Evolutionary conservation across 2,113 vertebrate species (phyloP).

Genomic region (Corvus cornix): DNA sequence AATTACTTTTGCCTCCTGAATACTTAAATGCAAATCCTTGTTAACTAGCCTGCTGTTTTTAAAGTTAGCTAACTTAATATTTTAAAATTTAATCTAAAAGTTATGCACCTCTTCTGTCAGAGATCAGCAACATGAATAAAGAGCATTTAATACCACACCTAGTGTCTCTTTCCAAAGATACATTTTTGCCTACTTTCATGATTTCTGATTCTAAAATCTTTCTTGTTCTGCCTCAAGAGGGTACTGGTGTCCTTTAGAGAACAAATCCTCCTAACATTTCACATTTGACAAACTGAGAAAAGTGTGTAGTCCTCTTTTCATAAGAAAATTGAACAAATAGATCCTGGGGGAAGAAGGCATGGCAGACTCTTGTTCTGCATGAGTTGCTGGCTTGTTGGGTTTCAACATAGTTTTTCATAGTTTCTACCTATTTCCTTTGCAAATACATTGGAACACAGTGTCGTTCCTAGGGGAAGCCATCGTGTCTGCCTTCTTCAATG

Average conservation of each 20-base stretch:
- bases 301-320: neutral
- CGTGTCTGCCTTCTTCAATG: neutral
- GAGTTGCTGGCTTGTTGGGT: neutral
- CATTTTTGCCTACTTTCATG: neutral
- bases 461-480: neutral
- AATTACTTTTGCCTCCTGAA: neutral
- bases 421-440: neutral
- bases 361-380: neutral
- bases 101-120: neutral
- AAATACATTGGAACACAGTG: neutral
- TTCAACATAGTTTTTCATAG: neutral
- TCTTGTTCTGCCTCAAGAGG: neutral
- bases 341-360: neutral
- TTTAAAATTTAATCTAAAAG: neutral
- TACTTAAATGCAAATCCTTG: neutral
- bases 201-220: conserved; percentile 5
- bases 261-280: neutral
- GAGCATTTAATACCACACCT: neutral
- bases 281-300: neutral
- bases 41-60: neutral
- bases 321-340: neutral
- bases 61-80: neutral
- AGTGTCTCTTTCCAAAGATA: neutral
- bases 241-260: neutral
- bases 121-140: neutral